phyloP scores from a whole-genome alignment of 2,888 invertebrate genomes.

The Rhagophthalmus giganteus region DNA sequence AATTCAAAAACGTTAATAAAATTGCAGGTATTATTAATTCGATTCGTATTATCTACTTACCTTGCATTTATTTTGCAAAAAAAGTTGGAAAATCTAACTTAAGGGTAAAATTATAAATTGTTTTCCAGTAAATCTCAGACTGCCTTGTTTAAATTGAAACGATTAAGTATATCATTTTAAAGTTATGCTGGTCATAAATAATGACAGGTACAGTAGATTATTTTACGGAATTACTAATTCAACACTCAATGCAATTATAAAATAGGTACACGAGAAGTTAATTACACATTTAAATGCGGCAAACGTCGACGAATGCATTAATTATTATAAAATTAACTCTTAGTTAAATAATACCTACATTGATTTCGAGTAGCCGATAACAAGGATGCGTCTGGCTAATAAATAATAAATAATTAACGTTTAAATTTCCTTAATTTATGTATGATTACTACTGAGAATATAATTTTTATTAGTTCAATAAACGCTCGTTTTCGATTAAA shows the following conservation, averaged over 20 bases:
- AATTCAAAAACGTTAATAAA: not conserved
- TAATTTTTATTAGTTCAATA: too few relatives aligned
- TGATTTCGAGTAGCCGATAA: too few relatives aligned
- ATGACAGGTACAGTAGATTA: conserved; percentile 10
- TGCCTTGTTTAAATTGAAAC: too few relatives aligned
- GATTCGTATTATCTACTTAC: not conserved
- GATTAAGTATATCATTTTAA: not conserved
- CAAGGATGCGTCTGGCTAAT: too few relatives aligned
- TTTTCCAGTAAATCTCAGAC: too few relatives aligned
- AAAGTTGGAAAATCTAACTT: not conserved
- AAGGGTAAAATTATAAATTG: too few relatives aligned
- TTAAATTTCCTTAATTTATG: too few relatives aligned
- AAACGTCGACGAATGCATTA: conserved; percentile 6
- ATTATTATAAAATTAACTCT: conserved; percentile 8
- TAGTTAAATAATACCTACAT: not conserved
- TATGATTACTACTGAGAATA: too few relatives aligned
- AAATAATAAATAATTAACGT: too few relatives aligned
- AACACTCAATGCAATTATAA: conserved; percentile 16
- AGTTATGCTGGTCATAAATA: conserved; percentile 6
- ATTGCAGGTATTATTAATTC: not conserved
- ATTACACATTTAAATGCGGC: conserved; percentile 14
- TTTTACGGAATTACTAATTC: conserved; percentile 14
- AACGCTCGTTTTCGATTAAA: too few relatives aligned
- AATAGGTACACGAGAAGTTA: conserved; percentile 18
- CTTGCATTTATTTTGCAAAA: not conserved